Evolutionary conservation across 2,113 vertebrate species (phyloP), one percentile per base, ranked within the genome.

Genomic region (Heteronetta atricapilla): DNA sequence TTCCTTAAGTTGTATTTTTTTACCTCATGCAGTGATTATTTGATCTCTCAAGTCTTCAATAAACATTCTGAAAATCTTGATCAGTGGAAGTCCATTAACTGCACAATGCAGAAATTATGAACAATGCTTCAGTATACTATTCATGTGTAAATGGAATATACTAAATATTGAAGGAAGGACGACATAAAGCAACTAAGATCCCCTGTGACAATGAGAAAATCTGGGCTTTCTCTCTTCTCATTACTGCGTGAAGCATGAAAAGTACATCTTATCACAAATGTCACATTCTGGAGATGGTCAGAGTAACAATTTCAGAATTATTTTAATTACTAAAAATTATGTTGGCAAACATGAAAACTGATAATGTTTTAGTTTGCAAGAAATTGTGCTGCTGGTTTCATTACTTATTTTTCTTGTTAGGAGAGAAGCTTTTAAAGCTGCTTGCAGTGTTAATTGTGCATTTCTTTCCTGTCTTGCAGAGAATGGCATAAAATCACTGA

Each of bases 401-500:
- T 92, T 94, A 86, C 73, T 90, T 67, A 70, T 74, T 92, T 92
- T 93, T 95, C 87, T 90, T 96, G 40, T 95, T 95, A 90, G 48
- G 90, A 96, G 72, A 92, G 50, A 93, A 91, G 94, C 78, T 95
- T 95, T 93, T 88, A 97, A 95, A 88, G 60, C 88, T 94, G n/a
- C 90, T 95, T 87, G 67, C 50, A 88, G 79, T 17, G 90, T 96
- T 97, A 97, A 96, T 97, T 97, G 93, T 67, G 88, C 85, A 90
- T 95, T 97, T 96, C 96, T 96, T 97, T 95, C 75, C 80, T 96
- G 25, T 94, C 89, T 97, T 94, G 62, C 89, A 96, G 89, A 97
- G 90, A 96, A 93, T 90, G 82, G 91, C 90, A 97, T 97, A 98
- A 98, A 98, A 97, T 95, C 96, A 97, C 79, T 97, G 96, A 95